Percentiles rank a stretch among this genome's conserved stretches.
Conservation (phyloP, 92 coral and sea anemone species). For the Phenganax subtilis region DNA sequence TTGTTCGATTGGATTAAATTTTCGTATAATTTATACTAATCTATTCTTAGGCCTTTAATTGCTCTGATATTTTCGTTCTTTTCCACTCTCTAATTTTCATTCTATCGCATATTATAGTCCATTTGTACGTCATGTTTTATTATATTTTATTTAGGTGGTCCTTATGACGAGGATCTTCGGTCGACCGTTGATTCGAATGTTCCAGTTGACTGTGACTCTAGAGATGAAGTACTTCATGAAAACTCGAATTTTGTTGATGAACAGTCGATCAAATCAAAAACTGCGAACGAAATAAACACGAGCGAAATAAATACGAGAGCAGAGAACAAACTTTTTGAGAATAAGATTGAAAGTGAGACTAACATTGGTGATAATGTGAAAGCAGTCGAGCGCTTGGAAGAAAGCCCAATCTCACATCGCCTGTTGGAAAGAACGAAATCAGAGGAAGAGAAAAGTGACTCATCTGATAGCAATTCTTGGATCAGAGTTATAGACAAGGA, state of each 20-base stretch:
- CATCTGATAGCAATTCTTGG: conserved; percentile 37
- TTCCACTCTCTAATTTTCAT: no score
- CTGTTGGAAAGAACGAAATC: not conserved
- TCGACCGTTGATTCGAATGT: conserved; percentile 6
- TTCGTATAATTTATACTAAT: no score
- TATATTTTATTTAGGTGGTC: not conserved
- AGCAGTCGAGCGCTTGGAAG: not conserved
- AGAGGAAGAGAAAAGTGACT: conserved; percentile 31
- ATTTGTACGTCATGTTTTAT: not conserved
- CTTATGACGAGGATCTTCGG: not conserved
- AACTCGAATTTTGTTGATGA: not conserved
- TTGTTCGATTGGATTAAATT: no score
- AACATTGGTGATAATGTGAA: not conserved
- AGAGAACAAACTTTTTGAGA: not conserved
- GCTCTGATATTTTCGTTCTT: no score
- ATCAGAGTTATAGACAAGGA: conserved; percentile 34
- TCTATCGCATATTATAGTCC: no score
- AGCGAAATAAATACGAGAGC: not conserved
- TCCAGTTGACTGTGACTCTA: not conserved
- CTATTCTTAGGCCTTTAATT: no score
- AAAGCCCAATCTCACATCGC: no score
- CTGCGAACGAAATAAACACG: not conserved
- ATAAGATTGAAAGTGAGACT: not conserved
- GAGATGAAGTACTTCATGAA: conserved; percentile 12
- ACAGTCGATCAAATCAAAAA: not conserved